A percentile compares a stretch with the other conserved stretches of the same genome.
phyloP scores from a whole-genome alignment of 2,113 vertebrate genomes.

The Gymnogyps californianus region DNA sequence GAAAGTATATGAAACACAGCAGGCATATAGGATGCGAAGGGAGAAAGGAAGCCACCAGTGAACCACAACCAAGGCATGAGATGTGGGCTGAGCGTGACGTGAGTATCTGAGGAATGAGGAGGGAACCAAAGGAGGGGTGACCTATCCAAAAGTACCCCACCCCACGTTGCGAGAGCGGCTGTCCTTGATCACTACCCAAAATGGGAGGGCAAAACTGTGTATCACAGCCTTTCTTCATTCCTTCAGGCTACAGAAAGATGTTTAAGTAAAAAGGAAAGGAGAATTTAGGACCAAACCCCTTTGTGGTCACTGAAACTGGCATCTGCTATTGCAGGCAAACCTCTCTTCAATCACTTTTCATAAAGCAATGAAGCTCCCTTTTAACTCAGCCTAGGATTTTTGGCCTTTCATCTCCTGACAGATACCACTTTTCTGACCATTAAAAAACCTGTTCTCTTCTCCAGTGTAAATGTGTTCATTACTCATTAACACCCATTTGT shows the following conservation, averaged over 20 bases:
- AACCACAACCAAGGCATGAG: not conserved
- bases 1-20: not conserved
- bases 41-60: not conserved
- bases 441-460: not conserved
- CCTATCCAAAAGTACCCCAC: not conserved
- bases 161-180: fast-evolving
- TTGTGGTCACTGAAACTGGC: not conserved
- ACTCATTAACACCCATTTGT: slow-evolving; percentile 21
- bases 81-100: not conserved
- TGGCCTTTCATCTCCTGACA: slow-evolving; percentile 9
- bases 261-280: not conserved
- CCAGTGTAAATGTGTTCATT: not conserved
- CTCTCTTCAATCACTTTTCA: not conserved
- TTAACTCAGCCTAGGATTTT: not conserved
- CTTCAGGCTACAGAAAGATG: not conserved
- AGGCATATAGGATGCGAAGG: not conserved
- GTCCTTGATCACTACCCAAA: not conserved
- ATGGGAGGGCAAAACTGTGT: not conserved
- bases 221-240: not conserved
- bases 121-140: not conserved
- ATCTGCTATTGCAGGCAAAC: not conserved
- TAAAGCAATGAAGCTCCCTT: not conserved
- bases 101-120: not conserved
- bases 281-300: not conserved
- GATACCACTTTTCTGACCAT: not conserved